phyloP scores from a whole-genome alignment of 1,140 invertebrate genomes.

The Plodia interpunctella region DNA sequence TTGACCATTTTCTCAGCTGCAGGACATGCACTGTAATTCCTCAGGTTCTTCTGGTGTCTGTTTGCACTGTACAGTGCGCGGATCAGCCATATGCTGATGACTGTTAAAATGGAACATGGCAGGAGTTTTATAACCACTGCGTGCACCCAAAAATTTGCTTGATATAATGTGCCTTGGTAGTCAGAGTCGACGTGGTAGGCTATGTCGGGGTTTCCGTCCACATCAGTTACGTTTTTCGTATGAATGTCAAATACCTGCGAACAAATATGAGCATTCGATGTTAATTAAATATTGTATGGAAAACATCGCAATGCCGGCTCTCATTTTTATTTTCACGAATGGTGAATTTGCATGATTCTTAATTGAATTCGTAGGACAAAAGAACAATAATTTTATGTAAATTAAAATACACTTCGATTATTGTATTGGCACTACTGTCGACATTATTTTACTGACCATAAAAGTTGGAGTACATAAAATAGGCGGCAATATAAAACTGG shows the following conservation, averaged over 20 bases:
- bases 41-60: constrained; percentile 80
- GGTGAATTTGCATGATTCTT: constrained; percentile 5
- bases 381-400: neutral
- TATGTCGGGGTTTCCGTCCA: constrained; percentile 62
- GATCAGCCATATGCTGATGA: constrained; percentile 89
- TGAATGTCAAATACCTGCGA: constrained; percentile 71
- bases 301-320: constrained; percentile 20
- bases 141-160: constrained; percentile 92
- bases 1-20: constrained; percentile 78
- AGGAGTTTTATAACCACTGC: constrained; percentile 90
- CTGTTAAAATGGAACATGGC: constrained; percentile 89
- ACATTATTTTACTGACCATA: constrained; percentile 74
- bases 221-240: constrained; percentile 51
- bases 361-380: neutral
- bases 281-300: constrained; percentile 56
- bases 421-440: neutral
- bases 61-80: constrained; percentile 84
- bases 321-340: constrained; percentile 2
- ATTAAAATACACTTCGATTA: neutral
- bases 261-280: constrained; percentile 38
- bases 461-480: constrained; percentile 89
- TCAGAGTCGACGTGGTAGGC: constrained; percentile 83
- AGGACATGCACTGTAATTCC: constrained; percentile 53
- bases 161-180: constrained; percentile 78
- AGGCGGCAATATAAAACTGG: constrained; percentile 84